A percentile compares a stretch with the other conserved stretches of the same genome.
These are phyloP conservation scores for Ailurus styani DNA, from an alignment of 2,113 vertebrate species.

Conservation along the genomic window DNA sequence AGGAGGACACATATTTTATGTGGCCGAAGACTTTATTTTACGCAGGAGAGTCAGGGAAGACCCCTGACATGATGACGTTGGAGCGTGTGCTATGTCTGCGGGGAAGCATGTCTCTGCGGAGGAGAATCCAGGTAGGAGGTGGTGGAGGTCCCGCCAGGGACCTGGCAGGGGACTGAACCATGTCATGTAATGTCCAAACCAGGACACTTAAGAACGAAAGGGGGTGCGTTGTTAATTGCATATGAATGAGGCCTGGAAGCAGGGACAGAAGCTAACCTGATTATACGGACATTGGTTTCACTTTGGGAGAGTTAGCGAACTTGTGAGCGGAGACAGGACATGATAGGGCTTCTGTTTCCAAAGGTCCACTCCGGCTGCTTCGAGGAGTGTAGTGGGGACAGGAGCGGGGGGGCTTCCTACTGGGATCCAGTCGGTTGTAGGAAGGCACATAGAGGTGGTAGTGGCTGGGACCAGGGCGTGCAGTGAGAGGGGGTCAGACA, in stretches of 20 bases:
- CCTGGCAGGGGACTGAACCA: rapidly evolving
- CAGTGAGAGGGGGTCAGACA: rapidly evolving
- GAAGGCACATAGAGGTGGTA: neutral
- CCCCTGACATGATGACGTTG: no score
- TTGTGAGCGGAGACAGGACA: neutral
- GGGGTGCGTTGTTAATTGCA: neutral
- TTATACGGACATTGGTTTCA: neutral
- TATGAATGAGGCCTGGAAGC: neutral
- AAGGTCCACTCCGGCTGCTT: neutral
- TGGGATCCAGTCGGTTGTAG: rapidly evolving
- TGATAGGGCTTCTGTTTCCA: neutral
- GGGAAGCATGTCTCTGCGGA: neutral
- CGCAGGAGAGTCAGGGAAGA: neutral
- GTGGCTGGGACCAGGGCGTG: neutral
- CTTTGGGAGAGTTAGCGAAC: neutral
- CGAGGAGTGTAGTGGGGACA: neutral
- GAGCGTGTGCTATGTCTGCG: neutral
- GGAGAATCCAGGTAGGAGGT: rapidly evolving
- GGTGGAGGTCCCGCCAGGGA: rapidly evolving
- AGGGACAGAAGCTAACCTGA: neutral
- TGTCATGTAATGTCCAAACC: neutral
- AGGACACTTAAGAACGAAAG: neutral
- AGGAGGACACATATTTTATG: neutral
- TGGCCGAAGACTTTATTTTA: neutral
- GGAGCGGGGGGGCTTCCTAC: no score